Percentiles rank a stretch among this genome's conserved stretches.
Evolutionary conservation across 2,797 vertebrate species (phyloP).

Genomic region (Sebastes umbrosus): DNA sequence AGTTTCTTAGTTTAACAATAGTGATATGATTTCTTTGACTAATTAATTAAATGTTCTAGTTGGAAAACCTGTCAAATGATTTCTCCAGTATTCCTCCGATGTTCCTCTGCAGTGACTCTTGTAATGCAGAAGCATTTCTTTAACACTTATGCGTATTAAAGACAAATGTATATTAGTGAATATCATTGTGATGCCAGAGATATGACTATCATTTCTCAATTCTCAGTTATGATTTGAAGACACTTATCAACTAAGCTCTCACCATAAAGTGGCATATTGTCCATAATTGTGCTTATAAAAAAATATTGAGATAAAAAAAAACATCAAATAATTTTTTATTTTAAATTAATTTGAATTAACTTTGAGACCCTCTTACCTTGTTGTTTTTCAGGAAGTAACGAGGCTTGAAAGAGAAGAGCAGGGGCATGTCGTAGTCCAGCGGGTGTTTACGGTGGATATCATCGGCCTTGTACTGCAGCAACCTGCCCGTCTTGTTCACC

Average conservation of each 20-base stretch:
- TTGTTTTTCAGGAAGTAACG: slow-evolving; percentile 94
- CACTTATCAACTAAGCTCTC: not conserved
- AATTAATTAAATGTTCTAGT: not conserved
- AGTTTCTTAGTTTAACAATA: not conserved
- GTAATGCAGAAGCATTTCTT: not conserved
- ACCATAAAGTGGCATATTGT: not conserved
- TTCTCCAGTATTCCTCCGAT: not conserved
- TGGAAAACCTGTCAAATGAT: not conserved
- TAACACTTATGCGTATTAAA: no score
- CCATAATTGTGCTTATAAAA: not conserved
- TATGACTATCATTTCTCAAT: not conserved
- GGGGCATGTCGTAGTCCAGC: slow-evolving; percentile 91
- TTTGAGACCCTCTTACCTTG: slow-evolving; percentile 83
- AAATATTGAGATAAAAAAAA: not conserved
- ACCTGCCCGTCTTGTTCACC: slow-evolving; percentile 93
- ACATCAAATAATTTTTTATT: not conserved
- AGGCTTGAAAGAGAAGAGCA: slow-evolving; percentile 97
- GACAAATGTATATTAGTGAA: not conserved
- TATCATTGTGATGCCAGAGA: not conserved
- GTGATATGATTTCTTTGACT: not conserved
- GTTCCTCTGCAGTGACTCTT: not conserved
- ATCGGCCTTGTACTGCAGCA: slow-evolving; percentile 98
- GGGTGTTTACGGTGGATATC: slow-evolving; percentile 97
- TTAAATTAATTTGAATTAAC: not conserved
- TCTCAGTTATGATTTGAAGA: not conserved